Percentiles rank a stretch among this genome's conserved stretches.
Evolutionary conservation across 2,113 vertebrate genomes (phyloP).

Genomic region (Naja naja): DNA sequence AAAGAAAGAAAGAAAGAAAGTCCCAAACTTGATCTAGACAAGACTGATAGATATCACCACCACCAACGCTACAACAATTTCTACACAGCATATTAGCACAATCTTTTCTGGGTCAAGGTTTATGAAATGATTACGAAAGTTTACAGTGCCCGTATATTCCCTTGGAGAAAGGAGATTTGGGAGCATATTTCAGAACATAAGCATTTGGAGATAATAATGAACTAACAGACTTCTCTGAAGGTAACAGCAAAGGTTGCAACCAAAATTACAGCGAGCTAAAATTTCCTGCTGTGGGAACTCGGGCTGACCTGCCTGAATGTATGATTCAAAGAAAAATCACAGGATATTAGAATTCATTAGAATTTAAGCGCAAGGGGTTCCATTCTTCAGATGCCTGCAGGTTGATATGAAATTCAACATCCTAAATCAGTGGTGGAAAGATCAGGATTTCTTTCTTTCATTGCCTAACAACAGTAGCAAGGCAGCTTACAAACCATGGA

Average conservation of each 20-base stretch:
- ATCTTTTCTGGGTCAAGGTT: not conserved
- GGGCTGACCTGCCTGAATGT: not conserved
- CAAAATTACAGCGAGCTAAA: not conserved
- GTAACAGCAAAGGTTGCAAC: not conserved
- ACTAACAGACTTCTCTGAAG: not conserved
- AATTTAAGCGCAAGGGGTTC: not conserved
- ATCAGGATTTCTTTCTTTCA: not conserved
- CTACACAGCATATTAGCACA: not conserved
- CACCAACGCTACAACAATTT: not conserved
- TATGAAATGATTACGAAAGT: not conserved
- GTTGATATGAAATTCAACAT: not conserved
- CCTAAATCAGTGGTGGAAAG: not conserved
- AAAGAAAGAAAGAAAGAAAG: too few relatives aligned
- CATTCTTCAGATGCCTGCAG: not conserved
- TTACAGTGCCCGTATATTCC: not conserved
- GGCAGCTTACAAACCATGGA: too few relatives aligned
- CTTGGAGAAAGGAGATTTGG: not conserved
- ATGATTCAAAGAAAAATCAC: not conserved
- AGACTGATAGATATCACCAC: not conserved
- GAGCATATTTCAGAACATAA: not conserved
- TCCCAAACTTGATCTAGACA: not conserved
- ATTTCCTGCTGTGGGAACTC: not conserved
- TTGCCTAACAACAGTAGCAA: not conserved
- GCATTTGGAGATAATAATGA: not conserved
- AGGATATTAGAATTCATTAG: not conserved